Evolutionary conservation across 2,888 invertebrate species (phyloP), one percentile per base, ranked within the genome.

Genomic region (Chloroclystis v-ata): DNA sequence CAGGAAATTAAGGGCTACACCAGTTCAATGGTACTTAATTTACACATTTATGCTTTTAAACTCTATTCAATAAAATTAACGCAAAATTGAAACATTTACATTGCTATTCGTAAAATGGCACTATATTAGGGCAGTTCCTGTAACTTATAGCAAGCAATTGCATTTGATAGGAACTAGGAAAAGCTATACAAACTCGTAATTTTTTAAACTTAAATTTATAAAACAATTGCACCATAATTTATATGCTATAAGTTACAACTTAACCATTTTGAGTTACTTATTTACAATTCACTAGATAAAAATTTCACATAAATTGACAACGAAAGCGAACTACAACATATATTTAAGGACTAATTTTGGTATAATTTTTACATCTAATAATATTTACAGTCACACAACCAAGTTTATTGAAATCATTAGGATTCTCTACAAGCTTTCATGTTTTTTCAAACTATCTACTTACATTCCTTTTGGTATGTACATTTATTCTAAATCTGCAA

Each of bases 61-160:
- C 84, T 84, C 82, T 85, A 80, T 82, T 67, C 60, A 72, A 83
- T 84, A 83, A 73, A 84, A 76, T 82, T 59, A 84, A 85, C 83
- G 72, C 48, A 81, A 78, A 77, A 67, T 67, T 52, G 59, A 75
- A 82, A 82, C 78, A 76, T 78, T 74, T 72, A 77, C 69, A 73
- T 60, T 59, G 54, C 63, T 69, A 65, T 72, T 56, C 63, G 65
- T 62, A 67, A 69, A 70, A 75, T 73, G 67, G 70, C 67, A 70
- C 74, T 74, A 75, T 65, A 43, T 41, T 51, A 37, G 35, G 35
- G 44, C 26, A 49, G 14, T 35, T 48, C 46, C 47, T 56, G 55
- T 50, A 53, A 54, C 54, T 54, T 48, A 49, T 41, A 53, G 43
- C 51, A 47, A 24, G 40, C 30, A 8, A 47, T 49, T 28, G 28